These are phyloP conservation scores for Fregata magnificens DNA, from an alignment of 2,113 vertebrate species.

Conservation along the genomic window DNA sequence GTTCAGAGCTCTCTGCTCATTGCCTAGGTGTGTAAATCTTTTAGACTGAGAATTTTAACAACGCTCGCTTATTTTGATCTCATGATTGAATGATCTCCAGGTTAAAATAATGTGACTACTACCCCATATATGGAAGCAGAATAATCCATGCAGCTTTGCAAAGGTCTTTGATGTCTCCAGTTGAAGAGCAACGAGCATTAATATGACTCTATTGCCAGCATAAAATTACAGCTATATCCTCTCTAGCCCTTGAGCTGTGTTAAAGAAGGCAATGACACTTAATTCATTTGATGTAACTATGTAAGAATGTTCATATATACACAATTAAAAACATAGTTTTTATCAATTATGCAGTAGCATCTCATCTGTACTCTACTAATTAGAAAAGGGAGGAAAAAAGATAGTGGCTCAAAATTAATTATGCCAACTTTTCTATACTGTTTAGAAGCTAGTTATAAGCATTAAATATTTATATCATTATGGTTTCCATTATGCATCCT, in stretches of 20 bases:
- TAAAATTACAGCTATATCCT: not conserved
- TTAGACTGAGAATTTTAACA: not conserved
- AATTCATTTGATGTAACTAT: conserved; percentile 25
- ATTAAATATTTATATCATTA: conserved; percentile 68
- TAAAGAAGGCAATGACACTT: not conserved
- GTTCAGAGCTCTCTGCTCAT: not conserved
- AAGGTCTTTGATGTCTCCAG: not conserved
- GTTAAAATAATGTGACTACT: not conserved
- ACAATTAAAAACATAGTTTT: conserved; percentile 62
- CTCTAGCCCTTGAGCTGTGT: not conserved
- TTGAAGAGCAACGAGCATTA: not conserved
- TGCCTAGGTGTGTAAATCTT: not conserved
- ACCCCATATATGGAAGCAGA: not conserved
- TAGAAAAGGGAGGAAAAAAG: conserved; percentile 61
- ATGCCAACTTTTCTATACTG: conserved; percentile 45
- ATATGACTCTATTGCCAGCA: not conserved
- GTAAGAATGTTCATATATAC: conserved; percentile 33
- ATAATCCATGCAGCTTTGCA: not conserved
- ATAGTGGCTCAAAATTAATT: conserved; percentile 65
- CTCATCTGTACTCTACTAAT: conserved; percentile 61
- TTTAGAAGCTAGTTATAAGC: conserved; percentile 61
- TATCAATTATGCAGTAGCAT: conserved; percentile 64
- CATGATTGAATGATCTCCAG: not conserved
- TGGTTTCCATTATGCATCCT: conserved; percentile 51
- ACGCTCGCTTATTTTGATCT: not conserved